These are phyloP conservation scores for Leucopsar rothschildi DNA, from an alignment of 2,113 vertebrate species.

Conservation along the genomic window DNA sequence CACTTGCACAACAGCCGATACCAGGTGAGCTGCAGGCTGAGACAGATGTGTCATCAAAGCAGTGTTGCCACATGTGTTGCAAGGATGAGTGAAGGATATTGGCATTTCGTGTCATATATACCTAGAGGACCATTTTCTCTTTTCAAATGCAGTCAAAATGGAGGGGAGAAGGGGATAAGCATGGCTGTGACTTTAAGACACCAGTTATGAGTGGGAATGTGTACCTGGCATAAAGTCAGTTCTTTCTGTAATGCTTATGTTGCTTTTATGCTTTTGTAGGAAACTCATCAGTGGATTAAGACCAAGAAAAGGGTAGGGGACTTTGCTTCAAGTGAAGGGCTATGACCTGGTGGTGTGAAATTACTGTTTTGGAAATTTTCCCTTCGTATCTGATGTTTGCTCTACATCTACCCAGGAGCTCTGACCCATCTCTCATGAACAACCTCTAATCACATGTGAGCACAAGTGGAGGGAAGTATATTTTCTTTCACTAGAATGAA, in stretches of 20 bases:
- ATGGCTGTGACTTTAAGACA: neutral
- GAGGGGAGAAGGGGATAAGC: neutral
- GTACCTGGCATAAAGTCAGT: neutral
- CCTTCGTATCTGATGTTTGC: neutral
- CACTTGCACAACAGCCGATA: neutral
- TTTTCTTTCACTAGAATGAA: neutral
- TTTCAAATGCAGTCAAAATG: neutral
- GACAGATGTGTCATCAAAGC: neutral
- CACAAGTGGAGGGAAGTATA: neutral
- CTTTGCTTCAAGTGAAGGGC: neutral
- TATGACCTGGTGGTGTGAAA: neutral
- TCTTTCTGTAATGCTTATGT: neutral
- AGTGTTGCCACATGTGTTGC: neutral
- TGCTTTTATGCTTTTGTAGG: neutral
- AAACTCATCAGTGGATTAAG: neutral
- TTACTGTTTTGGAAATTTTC: neutral
- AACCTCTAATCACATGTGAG: neutral
- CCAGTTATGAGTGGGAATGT: neutral
- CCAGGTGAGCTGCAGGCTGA: neutral
- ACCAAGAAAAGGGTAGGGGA: neutral
- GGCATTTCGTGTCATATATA: neutral
- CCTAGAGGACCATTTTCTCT: neutral
- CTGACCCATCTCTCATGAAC: neutral
- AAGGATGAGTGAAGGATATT: neutral
- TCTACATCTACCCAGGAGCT: neutral